Conservation (phyloP, 2,888 invertebrate genomes). For the Pristionchus maxplancki region DNA sequence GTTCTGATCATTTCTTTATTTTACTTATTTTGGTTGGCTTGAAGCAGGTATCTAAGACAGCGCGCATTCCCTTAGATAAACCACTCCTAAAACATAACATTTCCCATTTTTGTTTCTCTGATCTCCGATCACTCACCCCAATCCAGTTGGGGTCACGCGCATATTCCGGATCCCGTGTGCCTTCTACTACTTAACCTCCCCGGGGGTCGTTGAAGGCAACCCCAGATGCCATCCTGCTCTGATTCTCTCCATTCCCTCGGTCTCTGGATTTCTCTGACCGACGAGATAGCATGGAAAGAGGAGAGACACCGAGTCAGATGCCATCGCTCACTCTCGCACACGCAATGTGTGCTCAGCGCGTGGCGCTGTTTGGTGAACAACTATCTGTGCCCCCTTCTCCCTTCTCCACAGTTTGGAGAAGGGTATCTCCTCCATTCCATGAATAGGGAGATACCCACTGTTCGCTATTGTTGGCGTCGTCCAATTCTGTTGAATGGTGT, state of each 20-base stretch:
- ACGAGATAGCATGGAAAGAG: background rate
- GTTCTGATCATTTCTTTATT: too few species aligned
- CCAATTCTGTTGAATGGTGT: background rate
- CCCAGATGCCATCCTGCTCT: background rate
- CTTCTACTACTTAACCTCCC: constrained; percentile 34
- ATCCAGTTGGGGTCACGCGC: constrained; percentile 14
- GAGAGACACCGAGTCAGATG: background rate
- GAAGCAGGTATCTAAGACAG: too few species aligned
- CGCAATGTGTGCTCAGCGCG: constrained; percentile 17
- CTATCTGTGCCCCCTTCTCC: constrained; percentile 19
- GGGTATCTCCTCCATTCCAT: background rate
- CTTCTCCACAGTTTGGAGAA: background rate
- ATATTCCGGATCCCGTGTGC: background rate
- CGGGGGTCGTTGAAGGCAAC: constrained; percentile 25
- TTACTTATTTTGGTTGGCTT: too few species aligned
- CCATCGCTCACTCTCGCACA: background rate
- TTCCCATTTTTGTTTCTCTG: background rate
- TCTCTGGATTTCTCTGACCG: background rate
- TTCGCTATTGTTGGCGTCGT: background rate
- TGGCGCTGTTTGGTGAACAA: constrained; percentile 44
- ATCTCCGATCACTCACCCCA: background rate
- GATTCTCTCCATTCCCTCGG: background rate
- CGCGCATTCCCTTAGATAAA: too few species aligned
- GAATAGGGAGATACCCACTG: background rate
- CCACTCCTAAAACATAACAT: background rate